These are phyloP conservation scores for Hestina assimilis DNA, from an alignment of 1,140 invertebrate species.

Conservation along the genomic window DNA sequence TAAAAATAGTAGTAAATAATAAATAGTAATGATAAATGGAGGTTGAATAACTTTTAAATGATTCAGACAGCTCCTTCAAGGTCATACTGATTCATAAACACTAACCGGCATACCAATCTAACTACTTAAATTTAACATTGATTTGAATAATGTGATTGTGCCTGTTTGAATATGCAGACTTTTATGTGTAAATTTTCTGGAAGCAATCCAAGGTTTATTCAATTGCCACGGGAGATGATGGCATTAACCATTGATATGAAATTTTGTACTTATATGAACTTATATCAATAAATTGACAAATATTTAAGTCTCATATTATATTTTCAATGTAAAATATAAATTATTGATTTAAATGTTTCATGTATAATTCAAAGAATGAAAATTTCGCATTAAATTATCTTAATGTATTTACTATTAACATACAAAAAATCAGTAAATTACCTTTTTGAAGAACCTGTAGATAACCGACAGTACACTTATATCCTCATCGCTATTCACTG, in stretches of 20 bases:
- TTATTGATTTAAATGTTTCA: too few species aligned
- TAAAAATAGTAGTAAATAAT: background rate
- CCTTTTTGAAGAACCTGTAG: slow-evolving; percentile 72
- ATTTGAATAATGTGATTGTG: background rate
- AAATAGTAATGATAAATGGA: slow-evolving; percentile 25
- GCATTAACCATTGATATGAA: too few species aligned
- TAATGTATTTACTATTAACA: too few species aligned
- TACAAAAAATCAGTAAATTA: too few species aligned
- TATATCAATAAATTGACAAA: too few species aligned
- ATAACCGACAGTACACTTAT: slow-evolving; percentile 60
- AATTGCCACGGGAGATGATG: background rate
- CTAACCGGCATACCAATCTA: background rate
- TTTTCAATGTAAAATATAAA: too few species aligned
- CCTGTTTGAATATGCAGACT: background rate
- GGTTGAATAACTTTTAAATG: slow-evolving; percentile 38
- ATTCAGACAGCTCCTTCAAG: slow-evolving; percentile 39
- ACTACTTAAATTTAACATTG: background rate
- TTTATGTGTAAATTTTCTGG: slow-evolving; percentile 1
- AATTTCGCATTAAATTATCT: too few species aligned
- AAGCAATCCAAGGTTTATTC: background rate
- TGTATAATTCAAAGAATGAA: too few species aligned
- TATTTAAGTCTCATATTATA: too few species aligned
- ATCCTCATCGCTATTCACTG: slow-evolving; percentile 59
- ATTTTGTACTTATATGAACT: too few species aligned
- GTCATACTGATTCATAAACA: slow-evolving; percentile 38